These are phyloP conservation scores for Anhinga anhinga DNA, from an alignment of 2,113 vertebrate species.

Conservation along the genomic window DNA sequence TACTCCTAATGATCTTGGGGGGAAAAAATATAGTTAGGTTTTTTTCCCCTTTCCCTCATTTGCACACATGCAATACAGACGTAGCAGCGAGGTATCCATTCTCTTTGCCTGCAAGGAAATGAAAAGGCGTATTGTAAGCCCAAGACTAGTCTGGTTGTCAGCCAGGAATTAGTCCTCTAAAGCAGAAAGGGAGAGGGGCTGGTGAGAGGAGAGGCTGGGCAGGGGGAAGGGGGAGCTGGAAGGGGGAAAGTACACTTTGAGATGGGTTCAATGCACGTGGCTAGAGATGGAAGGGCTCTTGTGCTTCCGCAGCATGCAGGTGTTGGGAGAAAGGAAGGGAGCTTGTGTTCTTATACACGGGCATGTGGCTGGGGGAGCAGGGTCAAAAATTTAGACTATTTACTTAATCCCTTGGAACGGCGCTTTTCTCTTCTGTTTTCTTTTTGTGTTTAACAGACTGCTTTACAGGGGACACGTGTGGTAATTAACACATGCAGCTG, in stretches of 20 bases:
- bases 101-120: conserved; percentile 64
- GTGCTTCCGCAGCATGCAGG: conserved; percentile 57
- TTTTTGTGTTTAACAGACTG: conserved; percentile 73
- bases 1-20: neutral
- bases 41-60: neutral
- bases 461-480: conserved; percentile 78
- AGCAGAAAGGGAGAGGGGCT: conserved; percentile 38
- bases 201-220: neutral
- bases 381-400: conserved; percentile 77
- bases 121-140: conserved; percentile 71
- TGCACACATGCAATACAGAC: neutral
- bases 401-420: conserved; percentile 77
- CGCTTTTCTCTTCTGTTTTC: conserved; percentile 72
- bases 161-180: conserved; percentile 67
- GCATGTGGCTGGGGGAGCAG: conserved; percentile 61
- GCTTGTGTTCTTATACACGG: conserved; percentile 50
- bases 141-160: conserved; percentile 62
- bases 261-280: neutral
- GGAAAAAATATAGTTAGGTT: neutral
- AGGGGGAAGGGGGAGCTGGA: conserved; percentile 1
- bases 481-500: conserved; percentile 78
- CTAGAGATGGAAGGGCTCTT: conserved; percentile 13
- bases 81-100: conserved; percentile 37
- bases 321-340: conserved; percentile 33
- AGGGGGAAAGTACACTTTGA: neutral